Evolutionary conservation across 2,797 vertebrate species (phyloP), one percentile per base, ranked within the genome.

Genomic region (Leptodactylus fallax): DNA sequence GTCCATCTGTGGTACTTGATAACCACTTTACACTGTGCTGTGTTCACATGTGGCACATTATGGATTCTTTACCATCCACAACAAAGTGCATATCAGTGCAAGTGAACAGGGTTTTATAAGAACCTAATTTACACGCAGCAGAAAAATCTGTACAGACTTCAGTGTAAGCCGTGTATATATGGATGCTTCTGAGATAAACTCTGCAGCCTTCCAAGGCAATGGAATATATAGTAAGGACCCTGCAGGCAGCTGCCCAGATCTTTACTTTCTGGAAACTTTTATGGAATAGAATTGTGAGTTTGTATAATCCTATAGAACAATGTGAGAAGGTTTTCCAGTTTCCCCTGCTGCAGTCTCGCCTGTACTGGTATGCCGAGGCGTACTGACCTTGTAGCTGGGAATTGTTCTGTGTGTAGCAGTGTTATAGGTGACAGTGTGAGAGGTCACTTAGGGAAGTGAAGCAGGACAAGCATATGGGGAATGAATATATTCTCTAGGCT

Each of bases 401-500:
- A 67, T 79, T 69, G 72, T 78, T 56, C 55, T 87, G 12, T 61
- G 2, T 80, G 49, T 81, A 81, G 85, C 19, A 6, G 36, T 61
- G 49, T 55, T 67, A 51, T 79, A 79, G 81, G 60, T 58, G 63
- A 16, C 72, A 56, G 49, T 83, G 51, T 49, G 23, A 25, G 65
- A 53, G 83, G 79, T 89, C 88, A 78, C 16, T 56, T 7, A 1
- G 25, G 65, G 77, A 78, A 78, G 19, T 86, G 79, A 78, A 60
- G 71, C 87, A 85, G 67, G 45, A 58, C 71, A 25, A 81, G 79
- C 84, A 86, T 60, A 83, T 53, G 79, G 78, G 49, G 47, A 67
- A 67, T 61, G n/a, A 71, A 55, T 82, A 61, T 49, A 83, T 82
- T 83, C 69, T 81, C 79, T 45, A 12, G 61, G 79, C 53, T 89